Evolutionary conservation across 2,113 vertebrate species (phyloP).

Genomic region (Lichenostomus cassidix): DNA sequence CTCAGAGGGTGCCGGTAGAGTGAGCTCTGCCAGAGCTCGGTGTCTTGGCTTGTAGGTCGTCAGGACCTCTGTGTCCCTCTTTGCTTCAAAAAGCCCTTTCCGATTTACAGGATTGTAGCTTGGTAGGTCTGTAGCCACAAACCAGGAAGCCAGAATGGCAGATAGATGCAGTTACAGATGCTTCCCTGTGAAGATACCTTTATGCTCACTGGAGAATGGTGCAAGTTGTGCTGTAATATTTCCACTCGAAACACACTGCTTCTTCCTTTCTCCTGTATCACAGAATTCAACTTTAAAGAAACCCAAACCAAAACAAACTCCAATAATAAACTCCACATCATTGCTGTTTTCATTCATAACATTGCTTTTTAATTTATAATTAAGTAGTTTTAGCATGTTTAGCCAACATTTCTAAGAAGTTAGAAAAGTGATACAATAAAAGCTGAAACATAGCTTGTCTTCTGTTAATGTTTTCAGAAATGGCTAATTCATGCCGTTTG

Average conservation of each 20-base stretch:
- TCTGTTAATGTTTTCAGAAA: background rate
- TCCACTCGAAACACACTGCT: background rate
- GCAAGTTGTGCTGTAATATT: background rate
- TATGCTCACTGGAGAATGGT: background rate
- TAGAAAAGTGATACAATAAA: background rate
- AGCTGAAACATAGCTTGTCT: background rate
- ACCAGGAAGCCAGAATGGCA: background rate
- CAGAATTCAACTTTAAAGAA: background rate
- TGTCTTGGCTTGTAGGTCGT: background rate
- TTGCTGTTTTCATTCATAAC: background rate
- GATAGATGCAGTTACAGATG: background rate
- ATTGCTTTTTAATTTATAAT: background rate
- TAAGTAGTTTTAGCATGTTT: background rate
- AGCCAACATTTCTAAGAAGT: background rate
- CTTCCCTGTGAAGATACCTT: background rate
- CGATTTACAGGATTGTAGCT: background rate
- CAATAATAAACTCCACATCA: background rate
- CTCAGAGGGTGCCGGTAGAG: fast-evolving
- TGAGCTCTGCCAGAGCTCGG: background rate
- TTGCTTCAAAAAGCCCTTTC: background rate
- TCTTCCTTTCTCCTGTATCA: background rate
- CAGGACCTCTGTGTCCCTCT: background rate
- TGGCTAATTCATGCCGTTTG: background rate
- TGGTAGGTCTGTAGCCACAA: background rate
- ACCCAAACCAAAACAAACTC: fast-evolving